Conservation (phyloP, 2,888 invertebrate species). For the Cremastinae sp. region DNA sequence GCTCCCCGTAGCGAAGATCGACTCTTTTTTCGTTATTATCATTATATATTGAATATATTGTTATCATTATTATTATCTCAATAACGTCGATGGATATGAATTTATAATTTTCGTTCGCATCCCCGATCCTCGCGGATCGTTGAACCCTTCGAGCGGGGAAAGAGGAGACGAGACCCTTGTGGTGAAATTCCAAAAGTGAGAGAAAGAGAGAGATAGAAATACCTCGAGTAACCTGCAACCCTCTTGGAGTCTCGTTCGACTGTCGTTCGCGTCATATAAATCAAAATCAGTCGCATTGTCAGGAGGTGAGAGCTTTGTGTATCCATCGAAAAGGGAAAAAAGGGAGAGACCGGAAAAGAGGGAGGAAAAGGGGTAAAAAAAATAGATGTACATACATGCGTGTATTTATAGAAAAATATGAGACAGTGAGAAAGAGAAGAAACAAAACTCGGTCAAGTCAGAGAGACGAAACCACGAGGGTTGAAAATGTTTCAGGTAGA, state of each 20-base stretch:
- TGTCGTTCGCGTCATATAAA: slow-evolving; percentile 79
- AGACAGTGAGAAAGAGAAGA: slow-evolving; percentile 46
- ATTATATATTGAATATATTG: not conserved
- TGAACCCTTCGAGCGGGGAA: slow-evolving; percentile 49
- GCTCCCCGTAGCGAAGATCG: slow-evolving; percentile 71
- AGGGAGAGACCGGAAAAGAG: slow-evolving; percentile 6
- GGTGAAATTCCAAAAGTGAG: slow-evolving; percentile 55
- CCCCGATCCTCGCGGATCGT: slow-evolving; percentile 57
- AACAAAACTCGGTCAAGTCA: slow-evolving; percentile 79
- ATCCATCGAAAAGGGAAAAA: slow-evolving; percentile 32
- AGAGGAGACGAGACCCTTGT: slow-evolving; percentile 58
- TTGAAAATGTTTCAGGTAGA: slow-evolving; percentile 75
- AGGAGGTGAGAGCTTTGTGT: slow-evolving; percentile 53
- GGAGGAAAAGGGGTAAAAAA: slow-evolving; percentile 16
- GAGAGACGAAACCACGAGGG: slow-evolving; percentile 72
- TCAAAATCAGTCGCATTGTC: slow-evolving; percentile 79
- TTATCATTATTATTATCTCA: too few species aligned
- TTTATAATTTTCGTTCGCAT: slow-evolving; percentile 78
- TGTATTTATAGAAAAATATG: slow-evolving; percentile 40
- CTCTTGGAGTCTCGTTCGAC: slow-evolving; percentile 67
- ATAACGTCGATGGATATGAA: slow-evolving; percentile 71
- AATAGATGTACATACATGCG: slow-evolving; percentile 11
- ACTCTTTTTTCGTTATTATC: slow-evolving; percentile 20
- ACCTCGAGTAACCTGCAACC: slow-evolving; percentile 59
- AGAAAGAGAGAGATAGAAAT: slow-evolving; percentile 31